Evolutionary conservation across 1,140 invertebrate genomes (phyloP), one percentile per base, ranked within the genome.

Genomic region (Drosophila nikananu): DNA sequence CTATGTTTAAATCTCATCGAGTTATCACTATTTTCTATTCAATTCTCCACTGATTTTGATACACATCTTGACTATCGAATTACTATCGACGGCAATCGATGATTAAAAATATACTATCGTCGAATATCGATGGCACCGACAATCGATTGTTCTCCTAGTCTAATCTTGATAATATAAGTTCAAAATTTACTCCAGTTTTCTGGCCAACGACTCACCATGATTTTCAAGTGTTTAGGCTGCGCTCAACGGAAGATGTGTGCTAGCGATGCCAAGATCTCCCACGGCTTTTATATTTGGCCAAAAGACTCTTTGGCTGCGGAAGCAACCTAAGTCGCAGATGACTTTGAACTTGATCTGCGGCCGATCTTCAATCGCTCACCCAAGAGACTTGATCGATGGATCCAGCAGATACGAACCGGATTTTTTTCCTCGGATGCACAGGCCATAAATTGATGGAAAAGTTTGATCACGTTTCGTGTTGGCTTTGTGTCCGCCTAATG

Each of bases 341-440:
- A 90, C 86, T 90, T 90, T 90, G 86, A 90, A 90, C 86, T 90
- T 90, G 86, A 86, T 86, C 81, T 63, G 54, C 46, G 44, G 44
- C 27, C 44, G 63, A 66, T 68, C 46, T 44, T 76, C 64, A 78
- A 63, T 58, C 58, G 46, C 49, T 65, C 30, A 61, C 46, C 30
- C 44, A 7, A 32, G 48, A 37, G 48, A 37, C 25, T 21, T 73
- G 60, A 80, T 70, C 62, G 55, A 79, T 75, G 81, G 39, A 48
- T 70, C 37, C 32, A 49, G 41, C 49, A 32, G 30, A 42, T 27
- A 13, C 44, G 35, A 62, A 87, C 84, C 84, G 77, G 84, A 57
- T 87, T 81, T 39, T 39, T 61, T 51, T 61, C 52, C 13, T 52
- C 30, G 23, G 44, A 81, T 75, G 75, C 75, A 73, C 83, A 79